A percentile compares a stretch with the other conserved stretches of the same genome.
phyloP scores from a whole-genome alignment of 2,797 vertebrate species.

The Cyprinodon diabolis region DNA sequence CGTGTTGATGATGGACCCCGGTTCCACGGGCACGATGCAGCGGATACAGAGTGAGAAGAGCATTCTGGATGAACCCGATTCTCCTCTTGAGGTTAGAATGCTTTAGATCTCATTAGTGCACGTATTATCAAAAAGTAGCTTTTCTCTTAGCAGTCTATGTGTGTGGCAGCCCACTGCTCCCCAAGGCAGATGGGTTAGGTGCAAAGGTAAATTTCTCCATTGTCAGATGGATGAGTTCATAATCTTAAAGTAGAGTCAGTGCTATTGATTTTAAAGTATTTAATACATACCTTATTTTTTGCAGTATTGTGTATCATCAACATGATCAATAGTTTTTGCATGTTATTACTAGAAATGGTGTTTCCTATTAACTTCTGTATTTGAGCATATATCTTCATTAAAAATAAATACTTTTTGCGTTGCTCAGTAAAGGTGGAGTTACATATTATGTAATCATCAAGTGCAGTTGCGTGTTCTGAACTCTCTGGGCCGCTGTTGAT shows the following conservation, averaged over 20 bases:
- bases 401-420: background rate
- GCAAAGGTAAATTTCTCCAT: too few relatives aligned
- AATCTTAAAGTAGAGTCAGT: too few relatives aligned
- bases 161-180: too few relatives aligned
- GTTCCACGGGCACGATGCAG: background rate
- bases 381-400: background rate
- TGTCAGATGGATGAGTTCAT: too few relatives aligned
- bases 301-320: background rate
- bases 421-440: background rate
- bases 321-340: background rate
- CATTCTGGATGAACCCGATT: background rate
- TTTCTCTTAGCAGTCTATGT: background rate
- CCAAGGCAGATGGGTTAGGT: too few relatives aligned
- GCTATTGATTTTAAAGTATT: too few relatives aligned
- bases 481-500: conserved; percentile 76
- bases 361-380: background rate
- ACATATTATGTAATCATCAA: background rate
- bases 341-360: background rate
- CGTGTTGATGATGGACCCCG: background rate
- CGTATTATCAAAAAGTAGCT: background rate
- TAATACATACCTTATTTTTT: too few relatives aligned
- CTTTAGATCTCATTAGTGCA: background rate
- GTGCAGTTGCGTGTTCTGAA: conserved; percentile 45
- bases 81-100: background rate
- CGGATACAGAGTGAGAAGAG: background rate